Conservation (phyloP, 2,888 invertebrate species). For the Mycalesis mineus region DNA sequence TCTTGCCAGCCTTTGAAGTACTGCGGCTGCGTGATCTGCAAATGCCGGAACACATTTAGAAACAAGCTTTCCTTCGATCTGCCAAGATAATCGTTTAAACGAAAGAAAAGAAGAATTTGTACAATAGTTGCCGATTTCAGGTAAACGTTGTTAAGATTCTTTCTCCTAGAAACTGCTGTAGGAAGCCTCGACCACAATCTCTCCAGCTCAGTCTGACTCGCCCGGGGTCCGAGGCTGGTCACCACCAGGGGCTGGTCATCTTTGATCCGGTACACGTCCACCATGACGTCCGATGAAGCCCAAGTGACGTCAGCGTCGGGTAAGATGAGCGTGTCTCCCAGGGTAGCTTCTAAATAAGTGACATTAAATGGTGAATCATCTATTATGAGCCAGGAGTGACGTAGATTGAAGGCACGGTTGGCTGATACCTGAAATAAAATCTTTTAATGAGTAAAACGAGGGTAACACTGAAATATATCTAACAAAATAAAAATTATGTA, state of each 20-base stretch:
- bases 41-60: neutral
- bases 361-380: slow-evolving; percentile 37
- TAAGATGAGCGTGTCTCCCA: slow-evolving; percentile 40
- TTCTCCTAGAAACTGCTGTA: slow-evolving; percentile 47
- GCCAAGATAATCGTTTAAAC: too few relatives aligned
- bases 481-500: too few relatives aligned
- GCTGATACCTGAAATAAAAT: slow-evolving; percentile 55
- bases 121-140: slow-evolving; percentile 51
- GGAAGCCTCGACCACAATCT: slow-evolving; percentile 42
- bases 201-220: slow-evolving; percentile 31
- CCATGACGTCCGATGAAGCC: slow-evolving; percentile 38
- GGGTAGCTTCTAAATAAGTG: slow-evolving; percentile 31
- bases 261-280: slow-evolving; percentile 54
- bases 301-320: slow-evolving; percentile 61
- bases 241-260: slow-evolving; percentile 36
- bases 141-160: slow-evolving; percentile 46
- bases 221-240: slow-evolving; percentile 32
- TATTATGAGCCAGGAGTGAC: slow-evolving; percentile 58
- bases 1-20: slow-evolving; percentile 59
- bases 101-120: slow-evolving; percentile 25
- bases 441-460: too few relatives aligned
- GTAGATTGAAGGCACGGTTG: slow-evolving; percentile 51
- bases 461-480: too few relatives aligned
- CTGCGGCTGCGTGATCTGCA: slow-evolving; percentile 52
- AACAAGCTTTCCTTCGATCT: neutral